A percentile compares a stretch with the other conserved stretches of the same genome.
Evolutionary conservation across 1,140 invertebrate genomes (phyloP).

Genomic region (Nilaparvata lugens): DNA sequence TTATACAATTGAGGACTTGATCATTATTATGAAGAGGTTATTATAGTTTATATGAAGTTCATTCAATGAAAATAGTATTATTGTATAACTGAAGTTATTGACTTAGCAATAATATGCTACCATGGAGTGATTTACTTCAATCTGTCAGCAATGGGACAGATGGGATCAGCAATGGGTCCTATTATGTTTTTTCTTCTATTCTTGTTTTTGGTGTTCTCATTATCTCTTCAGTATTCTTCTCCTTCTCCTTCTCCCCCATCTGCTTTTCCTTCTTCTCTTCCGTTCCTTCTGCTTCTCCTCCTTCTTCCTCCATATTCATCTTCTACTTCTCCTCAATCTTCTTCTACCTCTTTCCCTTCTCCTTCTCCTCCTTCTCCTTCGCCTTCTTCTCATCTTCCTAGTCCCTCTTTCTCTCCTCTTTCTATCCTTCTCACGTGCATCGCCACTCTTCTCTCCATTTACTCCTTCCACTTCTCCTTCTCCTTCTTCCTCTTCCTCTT

Average conservation of each 20-base stretch:
- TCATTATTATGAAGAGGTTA: too few relatives aligned
- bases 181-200: too few relatives aligned
- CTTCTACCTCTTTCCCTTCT: background rate
- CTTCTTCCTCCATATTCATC: background rate
- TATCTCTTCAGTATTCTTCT: background rate
- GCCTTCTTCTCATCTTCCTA: background rate
- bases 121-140: too few relatives aligned
- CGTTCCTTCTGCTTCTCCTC: too few relatives aligned
- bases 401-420: background rate
- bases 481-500: slow-evolving; percentile 10
- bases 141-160: too few relatives aligned
- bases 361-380: background rate
- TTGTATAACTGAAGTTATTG: too few relatives aligned
- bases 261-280: background rate
- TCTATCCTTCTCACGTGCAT: background rate
- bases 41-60: too few relatives aligned
- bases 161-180: too few relatives aligned
- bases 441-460: background rate
- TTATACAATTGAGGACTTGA: too few relatives aligned
- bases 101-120: too few relatives aligned
- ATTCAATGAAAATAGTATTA: too few relatives aligned
- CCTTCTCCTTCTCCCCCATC: background rate
- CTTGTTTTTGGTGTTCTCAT: background rate
- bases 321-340: background rate
- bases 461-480: background rate